phyloP scores from a whole-genome alignment of 1,140 invertebrate species.

The Philopotamus ludificatus region DNA sequence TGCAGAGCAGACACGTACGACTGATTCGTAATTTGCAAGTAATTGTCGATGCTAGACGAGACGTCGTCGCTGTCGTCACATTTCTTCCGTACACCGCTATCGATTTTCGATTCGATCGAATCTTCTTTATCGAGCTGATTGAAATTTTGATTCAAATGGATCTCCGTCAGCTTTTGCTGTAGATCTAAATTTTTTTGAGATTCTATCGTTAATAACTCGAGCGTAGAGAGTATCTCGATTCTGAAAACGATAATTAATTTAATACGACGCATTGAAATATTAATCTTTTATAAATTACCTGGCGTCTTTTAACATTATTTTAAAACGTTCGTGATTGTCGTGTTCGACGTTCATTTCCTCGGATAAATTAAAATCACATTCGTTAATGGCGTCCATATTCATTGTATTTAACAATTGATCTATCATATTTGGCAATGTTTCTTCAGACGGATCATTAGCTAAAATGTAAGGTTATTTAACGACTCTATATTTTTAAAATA shows the following conservation, averaged over 20 bases:
- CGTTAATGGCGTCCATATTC: no score
- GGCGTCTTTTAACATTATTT: slow-evolving; percentile 50
- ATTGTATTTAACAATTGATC: no score
- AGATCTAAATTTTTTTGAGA: slow-evolving; percentile 46
- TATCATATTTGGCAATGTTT: no score
- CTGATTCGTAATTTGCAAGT: slow-evolving; percentile 45
- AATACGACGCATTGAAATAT: background rate
- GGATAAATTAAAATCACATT: no score
- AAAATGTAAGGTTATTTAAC: no score
- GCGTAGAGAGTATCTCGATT: slow-evolving; percentile 50
- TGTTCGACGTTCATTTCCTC: no score
- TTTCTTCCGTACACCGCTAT: no score
- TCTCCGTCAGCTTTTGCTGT: slow-evolving; percentile 46
- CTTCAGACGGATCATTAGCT: no score
- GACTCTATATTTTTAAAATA: no score
- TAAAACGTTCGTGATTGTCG: slow-evolving; percentile 47
- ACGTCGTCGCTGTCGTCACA: background rate
- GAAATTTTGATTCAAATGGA: no score
- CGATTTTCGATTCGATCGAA: no score
- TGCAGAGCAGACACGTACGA: slow-evolving; percentile 26
- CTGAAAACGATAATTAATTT: slow-evolving; percentile 42
- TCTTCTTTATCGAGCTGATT: no score
- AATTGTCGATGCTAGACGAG: slow-evolving; percentile 43
- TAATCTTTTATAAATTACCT: slow-evolving; percentile 44
- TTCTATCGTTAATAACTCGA: slow-evolving; percentile 48